Conservation (phyloP, 2,888 invertebrate species). For the Ectropis crepuscularia region DNA sequence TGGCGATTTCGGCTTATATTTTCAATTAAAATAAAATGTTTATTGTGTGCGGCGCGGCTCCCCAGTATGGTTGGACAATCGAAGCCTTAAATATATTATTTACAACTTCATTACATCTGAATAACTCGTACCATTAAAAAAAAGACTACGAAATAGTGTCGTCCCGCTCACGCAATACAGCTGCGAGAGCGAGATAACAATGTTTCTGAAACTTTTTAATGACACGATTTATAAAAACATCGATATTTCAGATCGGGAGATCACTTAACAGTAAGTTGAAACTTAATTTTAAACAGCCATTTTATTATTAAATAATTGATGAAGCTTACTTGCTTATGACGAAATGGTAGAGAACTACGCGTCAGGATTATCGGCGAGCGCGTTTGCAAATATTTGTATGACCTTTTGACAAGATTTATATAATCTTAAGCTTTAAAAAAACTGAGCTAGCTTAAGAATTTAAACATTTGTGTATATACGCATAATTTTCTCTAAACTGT, state of each 20-base stretch:
- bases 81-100: constrained; percentile 48
- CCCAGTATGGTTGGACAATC: constrained; percentile 71
- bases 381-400: too few relatives aligned
- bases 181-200: too few relatives aligned
- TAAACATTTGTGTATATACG: too few relatives aligned
- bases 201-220: not conserved
- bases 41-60: constrained; percentile 39
- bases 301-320: constrained; percentile 23
- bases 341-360: not conserved
- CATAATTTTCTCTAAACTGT: too few relatives aligned
- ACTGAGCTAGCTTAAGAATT: too few relatives aligned
- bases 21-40: constrained; percentile 31
- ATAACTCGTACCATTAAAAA: not conserved
- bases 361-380: too few relatives aligned
- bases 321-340: constrained; percentile 16
- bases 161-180: too few relatives aligned
- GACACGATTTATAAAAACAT: constrained; percentile 14
- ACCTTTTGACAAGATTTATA: too few relatives aligned
- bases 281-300: constrained; percentile 39
- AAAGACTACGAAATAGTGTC: too few relatives aligned
- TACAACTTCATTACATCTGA: constrained; percentile 46
- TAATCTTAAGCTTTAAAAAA: too few relatives aligned
- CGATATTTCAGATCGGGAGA: constrained; percentile 34
- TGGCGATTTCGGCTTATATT: constrained; percentile 44
- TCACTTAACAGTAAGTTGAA: constrained; percentile 23